A percentile compares a stretch with the other conserved stretches of the same genome.
Evolutionary conservation across 30 jellyfish, hydroid and myxozoan genomes (phyloP).

Genomic region (Hydra vulgaris): DNA sequence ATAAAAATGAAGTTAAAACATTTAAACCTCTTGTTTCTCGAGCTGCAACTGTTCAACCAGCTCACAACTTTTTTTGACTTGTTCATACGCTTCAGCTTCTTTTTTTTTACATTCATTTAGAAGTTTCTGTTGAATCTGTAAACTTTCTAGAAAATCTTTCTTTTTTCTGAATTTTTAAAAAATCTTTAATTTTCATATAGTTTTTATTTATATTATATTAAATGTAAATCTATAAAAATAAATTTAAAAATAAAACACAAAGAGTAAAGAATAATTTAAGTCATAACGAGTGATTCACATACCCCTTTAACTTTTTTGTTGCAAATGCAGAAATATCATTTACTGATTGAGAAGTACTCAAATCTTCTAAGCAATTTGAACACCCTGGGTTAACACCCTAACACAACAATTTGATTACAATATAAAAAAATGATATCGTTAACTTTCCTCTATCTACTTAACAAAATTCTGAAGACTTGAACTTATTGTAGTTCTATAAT

Average conservation of each 20-base stretch:
- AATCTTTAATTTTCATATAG: not conserved
- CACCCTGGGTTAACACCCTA: not conserved
- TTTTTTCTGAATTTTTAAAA: not conserved
- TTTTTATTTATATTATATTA: too few relatives aligned
- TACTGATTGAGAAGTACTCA: not conserved
- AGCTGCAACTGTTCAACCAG: slow-evolving; percentile 64
- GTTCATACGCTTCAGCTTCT: slow-evolving; percentile 60
- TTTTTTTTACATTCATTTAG: slow-evolving; percentile 29
- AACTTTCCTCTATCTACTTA: too few relatives aligned
- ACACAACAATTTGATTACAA: too few relatives aligned
- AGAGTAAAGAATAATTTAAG: too few relatives aligned
- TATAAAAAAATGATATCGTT: too few relatives aligned
- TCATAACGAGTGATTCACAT: too few relatives aligned
- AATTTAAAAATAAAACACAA: too few relatives aligned
- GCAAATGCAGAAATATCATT: not conserved
- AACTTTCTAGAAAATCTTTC: slow-evolving; percentile 31
- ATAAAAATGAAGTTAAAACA: not conserved
- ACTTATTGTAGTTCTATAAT: too few relatives aligned
- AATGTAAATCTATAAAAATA: too few relatives aligned
- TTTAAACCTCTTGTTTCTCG: slow-evolving; percentile 60
- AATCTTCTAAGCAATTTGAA: slow-evolving; percentile 10
- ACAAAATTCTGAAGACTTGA: too few relatives aligned
- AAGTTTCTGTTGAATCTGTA: slow-evolving; percentile 39
- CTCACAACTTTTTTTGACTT: slow-evolving; percentile 76
- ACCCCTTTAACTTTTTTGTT: not conserved